phyloP scores from a whole-genome alignment of 1,140 invertebrate genomes.

The Kradibia gibbosae region DNA sequence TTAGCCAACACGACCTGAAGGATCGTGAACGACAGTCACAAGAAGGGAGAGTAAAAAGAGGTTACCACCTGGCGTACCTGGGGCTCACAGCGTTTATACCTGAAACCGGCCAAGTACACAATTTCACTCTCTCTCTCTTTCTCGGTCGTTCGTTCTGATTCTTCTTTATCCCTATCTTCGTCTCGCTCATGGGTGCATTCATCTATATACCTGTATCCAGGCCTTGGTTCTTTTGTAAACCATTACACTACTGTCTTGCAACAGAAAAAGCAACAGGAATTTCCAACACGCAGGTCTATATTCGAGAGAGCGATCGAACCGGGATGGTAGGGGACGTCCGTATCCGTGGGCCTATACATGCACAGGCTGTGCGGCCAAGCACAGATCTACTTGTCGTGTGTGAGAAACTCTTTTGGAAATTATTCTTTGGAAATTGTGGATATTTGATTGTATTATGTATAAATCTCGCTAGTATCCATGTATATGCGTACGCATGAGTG shows the following conservation, averaged over 20 bases:
- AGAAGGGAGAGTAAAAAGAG: slow-evolving; percentile 60
- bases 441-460: slow-evolving; percentile 13
- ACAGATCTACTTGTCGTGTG: slow-evolving; percentile 49
- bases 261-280: slow-evolving; percentile 42
- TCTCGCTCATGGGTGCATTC: slow-evolving; percentile 7
- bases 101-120: slow-evolving; percentile 63
- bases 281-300: slow-evolving; percentile 51
- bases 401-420: slow-evolving; percentile 54
- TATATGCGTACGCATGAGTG: background rate
- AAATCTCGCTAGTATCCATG: background rate
- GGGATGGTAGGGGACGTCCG: background rate
- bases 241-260: slow-evolving; percentile 54
- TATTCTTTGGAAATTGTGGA: slow-evolving; percentile 33
- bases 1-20: slow-evolving; percentile 57
- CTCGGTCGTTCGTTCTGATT: slow-evolving; percentile 50
- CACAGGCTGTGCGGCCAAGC: background rate
- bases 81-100: slow-evolving; percentile 62
- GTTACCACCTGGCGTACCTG: slow-evolving; percentile 71
- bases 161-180: slow-evolving; percentile 24
- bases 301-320: background rate
- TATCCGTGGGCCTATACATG: no score
- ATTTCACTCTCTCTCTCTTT: slow-evolving; percentile 58
- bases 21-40: slow-evolving; percentile 46
- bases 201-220: slow-evolving; percentile 8
- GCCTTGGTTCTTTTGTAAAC: slow-evolving; percentile 18